These are phyloP conservation scores for Pseudomyrmex dendroicus DNA, from an alignment of 1,140 invertebrate species.

Conservation along the genomic window DNA sequence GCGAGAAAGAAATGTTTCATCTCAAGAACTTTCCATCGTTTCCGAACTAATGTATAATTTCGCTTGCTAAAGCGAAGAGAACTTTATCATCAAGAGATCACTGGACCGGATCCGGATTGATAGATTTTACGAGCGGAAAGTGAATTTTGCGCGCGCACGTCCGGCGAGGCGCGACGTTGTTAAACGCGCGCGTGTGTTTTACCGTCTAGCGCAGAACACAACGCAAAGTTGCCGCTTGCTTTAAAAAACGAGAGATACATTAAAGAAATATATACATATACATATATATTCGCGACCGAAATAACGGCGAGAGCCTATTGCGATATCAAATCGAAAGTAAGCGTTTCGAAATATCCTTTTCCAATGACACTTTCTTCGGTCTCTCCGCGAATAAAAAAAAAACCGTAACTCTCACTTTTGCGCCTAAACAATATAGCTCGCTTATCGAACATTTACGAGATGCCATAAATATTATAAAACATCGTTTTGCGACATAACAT, in stretches of 20 bases:
- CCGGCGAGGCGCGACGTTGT: conserved; percentile 46
- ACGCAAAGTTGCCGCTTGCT: background rate
- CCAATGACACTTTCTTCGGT: conserved; percentile 44
- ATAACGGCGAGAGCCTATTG: conserved; percentile 23
- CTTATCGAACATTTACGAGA: conserved; percentile 3
- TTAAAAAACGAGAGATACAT: conserved; percentile 8
- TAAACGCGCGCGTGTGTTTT: conserved; percentile 37
- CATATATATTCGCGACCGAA: background rate
- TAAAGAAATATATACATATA: background rate
- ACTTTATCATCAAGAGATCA: conserved; percentile 17
- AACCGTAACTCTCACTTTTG: conserved; percentile 44
- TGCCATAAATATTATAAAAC: background rate
- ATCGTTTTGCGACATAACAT: background rate
- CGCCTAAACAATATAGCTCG: background rate
- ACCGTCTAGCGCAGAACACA: conserved; percentile 24
- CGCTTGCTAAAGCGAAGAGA: background rate
- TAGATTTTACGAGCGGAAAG: conserved; percentile 78
- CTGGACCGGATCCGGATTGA: conserved; percentile 61
- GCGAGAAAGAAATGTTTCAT: too few relatives aligned
- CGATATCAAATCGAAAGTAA: conserved; percentile 41
- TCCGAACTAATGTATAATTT: background rate
- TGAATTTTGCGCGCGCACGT: conserved; percentile 70
- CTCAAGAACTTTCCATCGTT: too few relatives aligned
- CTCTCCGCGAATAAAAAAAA: conserved; percentile 19
- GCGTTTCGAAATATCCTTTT: conserved; percentile 2